A percentile compares a stretch with the other conserved stretches of the same genome.
Conservation (phyloP, 2,888 invertebrate species). For the Balanococcus diminutus region DNA sequence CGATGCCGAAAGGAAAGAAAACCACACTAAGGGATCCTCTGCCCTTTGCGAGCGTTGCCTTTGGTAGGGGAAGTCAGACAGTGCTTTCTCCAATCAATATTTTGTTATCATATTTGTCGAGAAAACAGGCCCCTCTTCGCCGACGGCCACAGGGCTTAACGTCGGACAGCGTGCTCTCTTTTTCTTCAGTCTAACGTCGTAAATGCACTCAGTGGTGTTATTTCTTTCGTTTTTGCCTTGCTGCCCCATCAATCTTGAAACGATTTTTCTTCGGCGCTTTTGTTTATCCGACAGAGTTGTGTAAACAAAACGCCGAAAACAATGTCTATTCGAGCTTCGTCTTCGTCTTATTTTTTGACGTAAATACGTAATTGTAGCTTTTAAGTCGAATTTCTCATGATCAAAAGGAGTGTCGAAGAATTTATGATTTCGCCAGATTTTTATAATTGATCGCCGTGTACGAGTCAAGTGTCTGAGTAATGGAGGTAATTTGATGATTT, state of each 20-base stretch:
- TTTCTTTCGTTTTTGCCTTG: slow-evolving; percentile 24
- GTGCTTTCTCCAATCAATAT: slow-evolving; percentile 27
- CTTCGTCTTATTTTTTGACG: slow-evolving; percentile 26
- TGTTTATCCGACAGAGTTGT: neutral
- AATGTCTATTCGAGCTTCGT: neutral
- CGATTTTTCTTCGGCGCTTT: slow-evolving; percentile 21
- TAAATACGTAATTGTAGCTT: slow-evolving; percentile 33
- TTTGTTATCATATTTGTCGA: slow-evolving; percentile 36
- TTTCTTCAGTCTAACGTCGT: slow-evolving; percentile 5
- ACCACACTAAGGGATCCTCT: neutral
- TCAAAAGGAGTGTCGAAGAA: neutral
- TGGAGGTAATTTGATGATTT: slow-evolving; percentile 11
- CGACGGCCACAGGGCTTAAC: slow-evolving; percentile 4
- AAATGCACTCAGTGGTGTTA: slow-evolving; percentile 21
- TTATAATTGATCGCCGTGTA: neutral
- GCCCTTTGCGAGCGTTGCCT: neutral
- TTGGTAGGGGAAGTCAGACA: slow-evolving; percentile 10
- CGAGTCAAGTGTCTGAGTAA: slow-evolving; percentile 3
- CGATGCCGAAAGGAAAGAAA: slow-evolving; percentile 25
- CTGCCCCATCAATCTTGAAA: slow-evolving; percentile 22
- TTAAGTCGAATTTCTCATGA: neutral
- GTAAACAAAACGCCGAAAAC: slow-evolving; percentile 33
- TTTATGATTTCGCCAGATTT: neutral
- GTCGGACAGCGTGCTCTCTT: neutral
- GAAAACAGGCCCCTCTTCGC: slow-evolving; percentile 1